Evolutionary conservation across 2,888 invertebrate genomes (phyloP), one percentile per base, ranked within the genome.

Genomic region (Eledona agricola): DNA sequence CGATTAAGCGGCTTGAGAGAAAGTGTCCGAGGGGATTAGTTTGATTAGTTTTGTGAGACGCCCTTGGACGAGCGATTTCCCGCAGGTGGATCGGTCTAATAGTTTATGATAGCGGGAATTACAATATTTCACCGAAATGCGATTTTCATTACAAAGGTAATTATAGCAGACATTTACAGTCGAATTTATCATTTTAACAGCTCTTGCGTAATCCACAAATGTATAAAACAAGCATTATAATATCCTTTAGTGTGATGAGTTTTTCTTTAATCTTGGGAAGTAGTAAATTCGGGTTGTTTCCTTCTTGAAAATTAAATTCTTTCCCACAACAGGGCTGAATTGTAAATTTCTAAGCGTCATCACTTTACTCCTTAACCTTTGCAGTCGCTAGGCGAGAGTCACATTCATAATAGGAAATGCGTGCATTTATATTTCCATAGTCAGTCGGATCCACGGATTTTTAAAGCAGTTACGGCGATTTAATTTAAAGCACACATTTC

Each of bases 211-310:
- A 73, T 72, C 73, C 71, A 57, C 71, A 66, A 72, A 73, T 72
- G 72, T 70, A 72, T 72, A 72, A 74, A 74, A 67, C 72, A 72
- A 72, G 70, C 72, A 74, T 72, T 72, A 72, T 71, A 71, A 71
- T 72, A 73, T 73, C 71, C 68, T 65, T 70, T 66, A 71, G 68
- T 66, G 65, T 72, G 72, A 74, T 73, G 74, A 74, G 74, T 73
- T 73, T 72, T 73, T 73, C 73, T 72, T 74, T 74, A 74, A 74
- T 74, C 75, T 74, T 62, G 69, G 63, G 65, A 64, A 72, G 71
- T 72, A 72, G 70, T 74, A 75, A 75, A 73, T 74, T 73, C 70
- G 64, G 65, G 66, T 71, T 72, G 70, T 72, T 70, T 69, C 71
- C 69, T 67, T 68, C 65, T 63, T 63, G 71, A 72, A 74, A 74